phyloP scores from a whole-genome alignment of 2,888 invertebrate species.

The Nudaria mundana region DNA sequence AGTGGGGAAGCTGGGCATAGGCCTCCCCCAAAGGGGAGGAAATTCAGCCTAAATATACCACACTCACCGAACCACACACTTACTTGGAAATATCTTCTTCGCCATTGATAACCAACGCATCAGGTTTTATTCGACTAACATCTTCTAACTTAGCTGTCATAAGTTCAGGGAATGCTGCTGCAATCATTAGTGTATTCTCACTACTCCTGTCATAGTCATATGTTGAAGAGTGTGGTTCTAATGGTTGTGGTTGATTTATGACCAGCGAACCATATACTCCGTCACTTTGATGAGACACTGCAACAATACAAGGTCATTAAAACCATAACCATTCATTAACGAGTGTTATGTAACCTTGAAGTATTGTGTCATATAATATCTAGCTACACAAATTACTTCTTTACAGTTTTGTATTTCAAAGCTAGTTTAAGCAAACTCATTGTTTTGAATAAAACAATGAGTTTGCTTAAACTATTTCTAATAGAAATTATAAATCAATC shows the following conservation, averaged over 20 bases:
- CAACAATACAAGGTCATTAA: conserved; percentile 23
- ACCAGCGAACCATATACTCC: conserved; percentile 82
- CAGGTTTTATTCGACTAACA: conserved; percentile 59
- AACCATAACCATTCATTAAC: not conserved
- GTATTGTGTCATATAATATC: no score
- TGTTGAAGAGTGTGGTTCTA: conserved; percentile 60
- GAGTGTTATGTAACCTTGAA: not conserved
- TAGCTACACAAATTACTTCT: no score
- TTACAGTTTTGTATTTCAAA: no score
- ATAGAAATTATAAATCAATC: no score
- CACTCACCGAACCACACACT: conserved; percentile 25
- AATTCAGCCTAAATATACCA: not conserved
- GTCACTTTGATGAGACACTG: conserved; percentile 82
- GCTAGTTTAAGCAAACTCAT: no score
- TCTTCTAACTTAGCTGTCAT: conserved; percentile 76
- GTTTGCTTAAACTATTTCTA: no score
- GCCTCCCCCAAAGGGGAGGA: not conserved
- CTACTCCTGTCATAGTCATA: conserved; percentile 69
- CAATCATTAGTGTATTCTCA: conserved; percentile 72
- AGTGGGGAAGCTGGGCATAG: no score
- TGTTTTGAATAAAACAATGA: no score
- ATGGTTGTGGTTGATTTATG: conserved; percentile 73
- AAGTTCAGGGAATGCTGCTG: conserved; percentile 76
- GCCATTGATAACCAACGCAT: conserved; percentile 54
- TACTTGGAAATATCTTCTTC: conserved; percentile 57